Evolutionary conservation across 2,888 invertebrate genomes (phyloP).

Genomic region (Scrobipalpa atriplicella): DNA sequence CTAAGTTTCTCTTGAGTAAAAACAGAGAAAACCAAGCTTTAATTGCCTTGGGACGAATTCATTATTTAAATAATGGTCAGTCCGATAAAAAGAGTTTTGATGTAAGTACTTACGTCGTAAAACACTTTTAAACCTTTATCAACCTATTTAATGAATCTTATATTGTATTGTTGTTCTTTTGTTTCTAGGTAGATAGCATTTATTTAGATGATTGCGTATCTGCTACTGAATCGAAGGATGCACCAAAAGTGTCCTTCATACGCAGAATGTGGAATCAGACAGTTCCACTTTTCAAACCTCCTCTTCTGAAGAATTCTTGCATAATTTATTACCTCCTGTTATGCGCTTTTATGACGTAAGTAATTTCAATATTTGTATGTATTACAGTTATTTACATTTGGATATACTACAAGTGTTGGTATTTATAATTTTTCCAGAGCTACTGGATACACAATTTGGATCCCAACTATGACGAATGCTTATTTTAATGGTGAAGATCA

Average conservation of each 20-base stretch:
- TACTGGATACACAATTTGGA: conserved; percentile 71
- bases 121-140: neutral
- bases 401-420: neutral
- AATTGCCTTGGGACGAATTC: conserved; percentile 54
- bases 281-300: conserved; percentile 65
- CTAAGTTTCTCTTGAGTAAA: conserved; percentile 87
- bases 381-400: neutral
- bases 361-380: conserved; percentile 26
- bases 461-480: conserved; percentile 67
- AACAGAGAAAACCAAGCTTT: conserved; percentile 83
- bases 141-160: neutral
- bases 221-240: conserved; percentile 6
- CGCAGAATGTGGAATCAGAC: conserved; percentile 70
- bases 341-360: conserved; percentile 72
- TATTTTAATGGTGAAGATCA: conserved; percentile 58
- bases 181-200: neutral
- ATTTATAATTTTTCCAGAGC: conserved; percentile 46
- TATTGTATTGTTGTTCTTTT: neutral
- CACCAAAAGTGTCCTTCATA: conserved; percentile 44
- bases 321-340: conserved; percentile 65
- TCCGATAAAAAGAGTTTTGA: conserved; percentile 43
- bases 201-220: conserved; percentile 11
- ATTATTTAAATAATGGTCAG: conserved; percentile 49
- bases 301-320: conserved; percentile 61
- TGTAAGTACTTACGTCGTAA: conserved; percentile 45